Percentiles rank a stretch among this genome's conserved stretches.
These are phyloP conservation scores for Drosophila mayri DNA, from an alignment of 1,140 invertebrate genomes.

Conservation along the genomic window DNA sequence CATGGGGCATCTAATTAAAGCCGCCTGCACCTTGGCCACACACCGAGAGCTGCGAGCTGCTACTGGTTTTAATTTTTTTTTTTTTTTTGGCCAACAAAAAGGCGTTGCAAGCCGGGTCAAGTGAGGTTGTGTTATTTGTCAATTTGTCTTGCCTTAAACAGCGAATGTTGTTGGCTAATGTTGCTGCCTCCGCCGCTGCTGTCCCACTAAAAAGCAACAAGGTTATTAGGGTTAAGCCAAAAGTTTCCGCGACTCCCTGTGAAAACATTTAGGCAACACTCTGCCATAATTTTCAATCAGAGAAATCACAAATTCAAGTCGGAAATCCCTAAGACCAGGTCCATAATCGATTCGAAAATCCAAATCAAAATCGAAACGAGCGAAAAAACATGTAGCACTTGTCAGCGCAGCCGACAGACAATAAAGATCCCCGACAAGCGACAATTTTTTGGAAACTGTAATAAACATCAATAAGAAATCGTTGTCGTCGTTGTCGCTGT, in stretches of 20 bases:
- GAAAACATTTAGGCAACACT: constrained; percentile 27
- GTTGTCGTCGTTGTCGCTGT: constrained; percentile 37
- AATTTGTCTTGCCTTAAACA: constrained; percentile 78
- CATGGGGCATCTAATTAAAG: constrained; percentile 76
- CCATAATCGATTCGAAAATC: constrained; percentile 36
- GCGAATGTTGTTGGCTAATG: constrained; percentile 41
- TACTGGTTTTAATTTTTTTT: constrained; percentile 29
- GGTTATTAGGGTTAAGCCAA: constrained; percentile 73
- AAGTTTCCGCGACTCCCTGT: constrained; percentile 35
- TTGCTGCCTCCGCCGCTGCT: constrained; percentile 27
- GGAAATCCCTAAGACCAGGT: constrained; percentile 15
- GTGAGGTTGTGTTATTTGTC: constrained; percentile 83
- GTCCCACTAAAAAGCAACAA: constrained; percentile 65
- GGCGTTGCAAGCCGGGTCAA: constrained; percentile 73
- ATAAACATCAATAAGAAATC: constrained; percentile 74
- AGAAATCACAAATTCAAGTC: constrained; percentile 23
- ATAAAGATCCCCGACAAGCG: constrained; percentile 61
- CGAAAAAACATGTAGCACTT: constrained; percentile 80
- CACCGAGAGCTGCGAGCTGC: constrained; percentile 32
- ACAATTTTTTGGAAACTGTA: constrained; percentile 69
- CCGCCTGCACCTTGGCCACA: constrained; percentile 33
- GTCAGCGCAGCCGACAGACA: constrained; percentile 75
- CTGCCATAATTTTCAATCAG: constrained; percentile 74
- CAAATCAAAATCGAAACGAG: constrained; percentile 63
- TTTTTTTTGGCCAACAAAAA: constrained; percentile 55